Base-by-base conservation (phyloP, 2,113 vertebrate genomes). In the Felis catus region DNA sequence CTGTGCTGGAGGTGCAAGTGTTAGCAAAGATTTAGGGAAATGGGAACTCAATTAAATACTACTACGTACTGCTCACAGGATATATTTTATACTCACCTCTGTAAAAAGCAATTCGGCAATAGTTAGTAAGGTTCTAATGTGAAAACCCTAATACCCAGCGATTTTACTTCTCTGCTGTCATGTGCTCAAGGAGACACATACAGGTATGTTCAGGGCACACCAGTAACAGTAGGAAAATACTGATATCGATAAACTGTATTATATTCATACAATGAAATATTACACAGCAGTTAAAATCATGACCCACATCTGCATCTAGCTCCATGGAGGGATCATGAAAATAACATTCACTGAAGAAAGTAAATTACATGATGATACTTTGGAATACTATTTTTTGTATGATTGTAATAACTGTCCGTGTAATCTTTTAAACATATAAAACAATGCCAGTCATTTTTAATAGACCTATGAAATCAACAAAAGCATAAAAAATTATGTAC, bases 351-450 rank as follows among this genome's bases (percentile, higher is more conserved):
- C 61, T 2, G 0, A 78, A 39, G 41, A 95, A 70, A 61, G 12
- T 36, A 73, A 78, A 53, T 45, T 51, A 86, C 3, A 85, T 39
- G 12, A 58, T 29, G 23, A 25, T 36, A 61, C 55, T 68, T 83
- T 65, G 33, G 48, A 45, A 78, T 19, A 65, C 10, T 71, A 0
- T 9, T 83, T 65, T 94, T 79, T 51, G 13, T 5, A 48, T 55
- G 48, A 81, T n/a, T 61, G 29, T n/a, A 58, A 55, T 36, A 89
- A 85, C 36, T 61, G 36, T 7, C 36, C 31, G 36, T 27, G 39
- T 61, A 87, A 53, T 39, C n/a, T 70, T 85, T 86, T 13, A 58
- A 91, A 91, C n/a, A 70, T 10, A 78, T 84, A 79, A 95, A 89
- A 58, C 29, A 92, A 41, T 19, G 27, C 7, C 73, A 65, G 31